Evolutionary conservation across 2,113 vertebrate species (phyloP).

Genomic region (Sula dactylatra): DNA sequence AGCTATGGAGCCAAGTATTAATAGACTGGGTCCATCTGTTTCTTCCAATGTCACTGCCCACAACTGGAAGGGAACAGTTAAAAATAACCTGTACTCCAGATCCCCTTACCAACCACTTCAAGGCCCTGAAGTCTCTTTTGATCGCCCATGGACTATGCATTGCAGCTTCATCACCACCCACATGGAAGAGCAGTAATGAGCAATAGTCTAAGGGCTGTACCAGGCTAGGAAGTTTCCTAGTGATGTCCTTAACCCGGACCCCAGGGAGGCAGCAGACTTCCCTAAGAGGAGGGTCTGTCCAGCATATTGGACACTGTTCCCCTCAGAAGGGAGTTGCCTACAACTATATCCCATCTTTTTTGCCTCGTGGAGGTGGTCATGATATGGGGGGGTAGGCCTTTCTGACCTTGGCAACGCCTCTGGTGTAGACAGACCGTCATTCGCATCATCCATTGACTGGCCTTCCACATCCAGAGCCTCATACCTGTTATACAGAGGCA

Average conservation of each 20-base stretch:
- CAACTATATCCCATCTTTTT: neutral
- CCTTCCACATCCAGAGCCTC: neutral
- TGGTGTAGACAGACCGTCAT: neutral
- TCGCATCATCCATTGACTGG: neutral
- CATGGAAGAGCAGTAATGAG: neutral
- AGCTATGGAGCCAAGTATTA: neutral
- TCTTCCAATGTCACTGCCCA: neutral
- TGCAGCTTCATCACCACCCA: neutral
- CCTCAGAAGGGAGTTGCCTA: neutral
- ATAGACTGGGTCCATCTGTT: neutral
- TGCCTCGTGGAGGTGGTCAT: neutral
- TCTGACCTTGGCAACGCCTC: neutral
- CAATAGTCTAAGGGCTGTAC: neutral
- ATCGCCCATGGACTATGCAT: neutral
- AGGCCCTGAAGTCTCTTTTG: neutral
- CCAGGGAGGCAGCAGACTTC: neutral
- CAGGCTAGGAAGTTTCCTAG: neutral
- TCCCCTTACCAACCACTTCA: neutral
- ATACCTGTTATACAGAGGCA: neutral
- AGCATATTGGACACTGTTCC: neutral
- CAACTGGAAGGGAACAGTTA: neutral
- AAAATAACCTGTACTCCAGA: neutral
- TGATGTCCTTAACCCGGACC: neutral
- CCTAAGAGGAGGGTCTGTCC: neutral
- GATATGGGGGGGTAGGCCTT: neutral